Evolutionary conservation across 1,140 invertebrate species (phyloP), one percentile per base, ranked within the genome.

Genomic region (Brachionus rotundiformis): DNA sequence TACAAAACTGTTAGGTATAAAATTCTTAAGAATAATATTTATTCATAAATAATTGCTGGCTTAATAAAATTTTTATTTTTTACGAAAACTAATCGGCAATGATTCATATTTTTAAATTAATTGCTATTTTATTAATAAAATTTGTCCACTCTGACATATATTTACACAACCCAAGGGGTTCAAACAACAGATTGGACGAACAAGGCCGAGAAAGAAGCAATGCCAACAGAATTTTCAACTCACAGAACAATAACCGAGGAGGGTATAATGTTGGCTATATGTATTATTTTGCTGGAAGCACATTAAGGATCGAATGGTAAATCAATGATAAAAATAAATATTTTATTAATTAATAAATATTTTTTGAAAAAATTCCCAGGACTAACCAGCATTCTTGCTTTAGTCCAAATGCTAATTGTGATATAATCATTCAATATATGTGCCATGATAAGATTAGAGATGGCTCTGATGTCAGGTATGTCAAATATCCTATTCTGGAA

Each of bases 341-440:
- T 49, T 75, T 77, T 23, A 19, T 10, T 31, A n/a, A 8, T 36
- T n/a, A 39, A 23, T 77, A 10, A 36, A 75, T 1, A 68, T 33
- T 16, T 1, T 31, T 47, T 41, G 10, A n/a, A 19, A 25, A 54
- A 47, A 54, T 54, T 25, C 5, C 19, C 19, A 54, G 81, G 87
- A 87, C 87, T 33, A 87, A 86, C 83, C 87, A 88, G 82, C 87
- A 88, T 85, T 87, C 87, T 6, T 88, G 87, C 84, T 87, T 8
- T 84, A 86, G 16, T 59, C 83, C 84, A 27, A 84, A 84, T 19
- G 82, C 81, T 11, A 77, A 87, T 83, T 88, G 87, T 84, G 83
- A 85, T 31, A 75, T 88, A 49, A 84, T 88, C 1, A 82, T 88
- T 36, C 87, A 88, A 82, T 87, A 85, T 82, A 87, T 87, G 84